These are phyloP conservation scores for Mus pahari DNA, from an alignment of 2,113 vertebrate species.

Conservation along the genomic window DNA sequence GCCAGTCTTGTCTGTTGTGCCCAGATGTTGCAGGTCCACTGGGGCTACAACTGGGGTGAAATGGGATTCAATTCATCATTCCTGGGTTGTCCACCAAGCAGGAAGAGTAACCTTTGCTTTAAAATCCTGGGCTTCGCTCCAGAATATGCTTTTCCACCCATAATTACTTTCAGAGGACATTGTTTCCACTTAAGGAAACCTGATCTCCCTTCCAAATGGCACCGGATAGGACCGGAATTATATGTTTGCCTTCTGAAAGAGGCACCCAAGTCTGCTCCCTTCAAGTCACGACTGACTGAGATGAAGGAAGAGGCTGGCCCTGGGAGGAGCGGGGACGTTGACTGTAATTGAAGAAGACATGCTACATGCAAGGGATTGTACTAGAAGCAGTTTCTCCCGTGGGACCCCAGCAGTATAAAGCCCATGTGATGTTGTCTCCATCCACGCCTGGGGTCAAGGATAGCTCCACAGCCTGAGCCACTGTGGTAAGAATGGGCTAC, in stretches of 20 bases:
- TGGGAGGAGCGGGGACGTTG: neutral
- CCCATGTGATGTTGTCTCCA: neutral
- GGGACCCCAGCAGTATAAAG: neutral
- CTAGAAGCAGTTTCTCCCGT: neutral
- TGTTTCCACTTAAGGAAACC: slow-evolving; percentile 88
- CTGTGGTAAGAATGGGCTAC: neutral
- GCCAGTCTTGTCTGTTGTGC: neutral
- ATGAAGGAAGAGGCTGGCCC: neutral
- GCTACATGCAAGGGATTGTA: neutral
- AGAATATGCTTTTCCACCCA: slow-evolving; percentile 84
- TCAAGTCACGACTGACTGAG: neutral
- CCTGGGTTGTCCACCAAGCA: slow-evolving; percentile 76
- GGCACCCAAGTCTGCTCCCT: slow-evolving; percentile 62
- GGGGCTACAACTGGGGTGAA: slow-evolving; percentile 69
- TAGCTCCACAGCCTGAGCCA: neutral
- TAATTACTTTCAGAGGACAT: slow-evolving; percentile 87
- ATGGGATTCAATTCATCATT: slow-evolving; percentile 29
- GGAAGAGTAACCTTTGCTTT: slow-evolving; percentile 85
- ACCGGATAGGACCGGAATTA: slow-evolving; percentile 84
- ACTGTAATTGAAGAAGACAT: neutral
- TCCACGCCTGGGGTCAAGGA: neutral
- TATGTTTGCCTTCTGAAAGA: slow-evolving; percentile 77
- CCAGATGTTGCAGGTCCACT: neutral
- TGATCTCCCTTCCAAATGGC: slow-evolving; percentile 85
- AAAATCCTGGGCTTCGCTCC: slow-evolving; percentile 82